A percentile compares a stretch with the other conserved stretches of the same genome.
These are phyloP conservation scores for Micronycteris hirsuta DNA, from an alignment of 2,113 vertebrate species.

Conservation along the genomic window DNA sequence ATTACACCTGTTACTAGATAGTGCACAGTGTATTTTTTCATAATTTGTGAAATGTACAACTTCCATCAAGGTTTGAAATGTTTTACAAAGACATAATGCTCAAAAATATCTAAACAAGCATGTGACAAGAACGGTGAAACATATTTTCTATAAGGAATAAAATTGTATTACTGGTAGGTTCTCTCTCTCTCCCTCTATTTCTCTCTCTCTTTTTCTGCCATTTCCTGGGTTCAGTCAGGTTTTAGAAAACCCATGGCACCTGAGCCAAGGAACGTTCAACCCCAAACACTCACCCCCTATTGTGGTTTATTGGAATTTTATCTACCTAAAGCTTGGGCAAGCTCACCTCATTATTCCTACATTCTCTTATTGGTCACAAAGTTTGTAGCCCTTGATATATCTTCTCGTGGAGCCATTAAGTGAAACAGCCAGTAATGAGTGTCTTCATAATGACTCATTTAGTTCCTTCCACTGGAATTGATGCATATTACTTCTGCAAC, in stretches of 20 bases:
- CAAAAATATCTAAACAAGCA: slow-evolving; percentile 72
- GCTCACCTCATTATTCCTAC: slow-evolving; percentile 65
- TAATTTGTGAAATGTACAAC: slow-evolving; percentile 63
- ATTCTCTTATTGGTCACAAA: slow-evolving; percentile 67
- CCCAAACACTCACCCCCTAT: slow-evolving; percentile 48
- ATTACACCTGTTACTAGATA: slow-evolving; percentile 49
- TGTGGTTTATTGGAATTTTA: slow-evolving; percentile 66
- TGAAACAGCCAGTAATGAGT: slow-evolving; percentile 62
- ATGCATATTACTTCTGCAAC: slow-evolving; percentile 35
- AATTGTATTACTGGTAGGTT: neutral
- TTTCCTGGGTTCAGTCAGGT: slow-evolving; percentile 52
- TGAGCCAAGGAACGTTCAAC: slow-evolving; percentile 1
- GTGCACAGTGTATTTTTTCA: slow-evolving; percentile 46
- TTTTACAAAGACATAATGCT: slow-evolving; percentile 73
- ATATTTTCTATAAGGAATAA: slow-evolving; percentile 52
- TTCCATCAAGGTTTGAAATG: slow-evolving; percentile 73
- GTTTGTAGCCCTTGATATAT: slow-evolving; percentile 63
- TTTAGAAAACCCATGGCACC: slow-evolving; percentile 60
- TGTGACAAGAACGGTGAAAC: slow-evolving; percentile 60
- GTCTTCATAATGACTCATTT: slow-evolving; percentile 69
- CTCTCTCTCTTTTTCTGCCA: neutral
- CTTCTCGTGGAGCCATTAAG: slow-evolving; percentile 64
- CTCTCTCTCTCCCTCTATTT: neutral
- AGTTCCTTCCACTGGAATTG: slow-evolving; percentile 43
- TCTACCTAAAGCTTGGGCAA: slow-evolving; percentile 57